Evolutionary conservation across 2,113 vertebrate genomes (phyloP).

Genomic region (Dendropsophus ebraccatus): DNA sequence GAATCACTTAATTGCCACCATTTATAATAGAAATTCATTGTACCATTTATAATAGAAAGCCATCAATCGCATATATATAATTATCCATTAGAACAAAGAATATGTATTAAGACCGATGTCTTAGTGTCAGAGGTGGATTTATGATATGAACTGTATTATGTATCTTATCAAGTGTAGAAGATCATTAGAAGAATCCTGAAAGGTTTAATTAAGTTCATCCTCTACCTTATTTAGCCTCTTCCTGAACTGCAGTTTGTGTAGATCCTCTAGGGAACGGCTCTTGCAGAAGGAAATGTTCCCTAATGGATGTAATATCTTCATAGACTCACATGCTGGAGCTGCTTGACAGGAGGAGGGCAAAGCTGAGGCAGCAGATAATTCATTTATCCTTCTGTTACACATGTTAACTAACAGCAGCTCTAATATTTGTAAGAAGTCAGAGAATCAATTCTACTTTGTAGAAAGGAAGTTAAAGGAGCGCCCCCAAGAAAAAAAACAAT

Average conservation of each 20-base stretch:
- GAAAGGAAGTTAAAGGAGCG: too few relatives aligned
- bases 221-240: not conserved
- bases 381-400: not conserved
- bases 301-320: too few relatives aligned
- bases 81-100: not conserved
- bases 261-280: slow-evolving; percentile 9
- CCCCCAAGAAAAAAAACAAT: too few relatives aligned
- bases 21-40: not conserved
- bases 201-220: slow-evolving; percentile 28
- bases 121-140: not conserved
- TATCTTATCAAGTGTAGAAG: not conserved
- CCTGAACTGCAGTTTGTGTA: slow-evolving; percentile 19
- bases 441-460: not conserved
- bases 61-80: not conserved
- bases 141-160: not conserved
- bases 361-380: not conserved
- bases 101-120: not conserved
- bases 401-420: not conserved
- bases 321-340: not conserved
- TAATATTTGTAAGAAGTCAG: not conserved
- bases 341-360: not conserved
- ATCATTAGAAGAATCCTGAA: slow-evolving; percentile 3
- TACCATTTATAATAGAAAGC: not conserved
- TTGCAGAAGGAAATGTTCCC: not conserved
- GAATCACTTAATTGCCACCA: not conserved